A percentile compares a stretch with the other conserved stretches of the same genome.
Conservation (phyloP, 2,113 vertebrate species). For the Aldabrachelys gigantea region DNA sequence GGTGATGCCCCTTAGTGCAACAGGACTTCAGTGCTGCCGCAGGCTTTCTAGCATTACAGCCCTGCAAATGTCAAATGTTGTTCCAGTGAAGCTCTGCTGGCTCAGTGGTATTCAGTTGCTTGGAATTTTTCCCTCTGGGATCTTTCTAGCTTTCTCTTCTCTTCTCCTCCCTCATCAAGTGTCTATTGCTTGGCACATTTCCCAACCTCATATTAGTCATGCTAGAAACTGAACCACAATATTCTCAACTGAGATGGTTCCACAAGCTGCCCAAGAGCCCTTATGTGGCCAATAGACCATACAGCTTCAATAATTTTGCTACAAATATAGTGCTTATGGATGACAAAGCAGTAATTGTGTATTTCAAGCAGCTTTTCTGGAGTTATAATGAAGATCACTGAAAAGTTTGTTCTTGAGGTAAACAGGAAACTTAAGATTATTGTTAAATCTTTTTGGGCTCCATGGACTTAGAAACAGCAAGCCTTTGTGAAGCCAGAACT, state of each 20-base stretch:
- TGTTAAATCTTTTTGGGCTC: background rate
- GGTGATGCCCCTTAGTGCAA: conserved; percentile 13
- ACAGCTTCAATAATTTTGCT: conserved; percentile 34
- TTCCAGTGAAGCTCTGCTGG: conserved; percentile 11
- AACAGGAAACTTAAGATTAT: background rate
- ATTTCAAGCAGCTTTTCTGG: conserved; percentile 5
- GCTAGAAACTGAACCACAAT: background rate
- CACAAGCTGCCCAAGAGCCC: conserved; percentile 28
- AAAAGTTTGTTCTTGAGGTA: background rate
- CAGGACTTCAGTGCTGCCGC: background rate
- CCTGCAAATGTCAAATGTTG: conserved; percentile 52
- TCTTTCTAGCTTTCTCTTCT: conserved; percentile 31
- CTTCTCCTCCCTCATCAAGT: conserved; percentile 4
- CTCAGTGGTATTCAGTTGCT: conserved; percentile 22
- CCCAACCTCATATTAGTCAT: conserved; percentile 51
- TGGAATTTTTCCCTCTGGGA: conserved; percentile 21
- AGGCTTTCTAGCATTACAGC: conserved; percentile 38
- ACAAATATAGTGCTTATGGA: conserved; percentile 19
- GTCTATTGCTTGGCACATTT: conserved; percentile 28
- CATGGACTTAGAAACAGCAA: background rate
- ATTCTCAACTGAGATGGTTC: conserved; percentile 18
- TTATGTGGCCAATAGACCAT: conserved; percentile 16
- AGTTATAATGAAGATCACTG: background rate
- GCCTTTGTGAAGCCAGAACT: background rate
- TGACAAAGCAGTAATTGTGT: conserved; percentile 17